Base-by-base conservation (phyloP, 2,888 invertebrate species). In the Archaeoteleia sp. region DNA sequence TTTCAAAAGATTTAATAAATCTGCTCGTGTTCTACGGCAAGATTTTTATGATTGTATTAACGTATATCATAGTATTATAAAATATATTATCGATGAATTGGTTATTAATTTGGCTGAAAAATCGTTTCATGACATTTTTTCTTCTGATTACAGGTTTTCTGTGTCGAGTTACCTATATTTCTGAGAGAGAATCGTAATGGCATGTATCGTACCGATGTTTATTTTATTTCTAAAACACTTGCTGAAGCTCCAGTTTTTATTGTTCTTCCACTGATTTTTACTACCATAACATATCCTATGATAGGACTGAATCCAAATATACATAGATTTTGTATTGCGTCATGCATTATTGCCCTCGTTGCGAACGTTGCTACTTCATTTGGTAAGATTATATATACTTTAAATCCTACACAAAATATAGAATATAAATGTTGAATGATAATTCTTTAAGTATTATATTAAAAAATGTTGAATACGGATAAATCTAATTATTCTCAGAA, bases 351-450 rank as follows among this genome's bases (percentile, higher is more conserved):
- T 1, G 89, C 92, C 0, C 86, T 97, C n/a, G 92, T 96, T 3
- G 93, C 95, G 1, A 95, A 96, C 80, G 94, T 94, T 5, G 93
- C 96, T 5, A 93, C 93, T 0, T 95, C 96, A 1, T 96, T 96
- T 81, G 94, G 94, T 93, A 85, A 88, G 12, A n/a, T 29, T 2
- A 9, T 39, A 1, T 25, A 15, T 23, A 32, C 27, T n/a, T 9
- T 55, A 27, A 20, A 35, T 25, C 1, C 10, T 12, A 20, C 12
- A 12, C 34, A 32, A 15, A 35, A 20, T 12, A 7, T 15, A 5
- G 62, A 55, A 58, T 14, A 45, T 10, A 49, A 51, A 51, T 48
- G 7, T 35, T 34, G 13, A 37, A 2, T 17, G 20, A 9, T 37
- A 17, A 8, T 37, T 37, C 4, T 13, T 35, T 35, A 13, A 7